These are phyloP conservation scores for Pogoniulus pusillus DNA, from an alignment of 2,797 vertebrate species.

Conservation along the genomic window DNA sequence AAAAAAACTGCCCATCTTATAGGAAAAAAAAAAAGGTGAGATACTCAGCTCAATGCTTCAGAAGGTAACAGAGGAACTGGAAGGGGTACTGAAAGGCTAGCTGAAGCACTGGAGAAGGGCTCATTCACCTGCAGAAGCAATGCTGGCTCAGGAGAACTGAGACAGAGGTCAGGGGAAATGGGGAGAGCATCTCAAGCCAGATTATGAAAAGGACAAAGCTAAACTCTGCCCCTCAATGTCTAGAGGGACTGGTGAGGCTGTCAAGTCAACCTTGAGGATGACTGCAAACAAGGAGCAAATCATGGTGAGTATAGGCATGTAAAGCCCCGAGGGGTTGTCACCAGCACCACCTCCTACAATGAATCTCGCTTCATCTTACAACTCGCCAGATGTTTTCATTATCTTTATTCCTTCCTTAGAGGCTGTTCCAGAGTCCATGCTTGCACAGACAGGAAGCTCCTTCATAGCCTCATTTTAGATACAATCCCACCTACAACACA, in stretches of 20 bases:
- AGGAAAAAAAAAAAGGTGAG: neutral
- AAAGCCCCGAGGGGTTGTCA: neutral
- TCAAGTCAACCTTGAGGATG: neutral
- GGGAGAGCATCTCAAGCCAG: neutral
- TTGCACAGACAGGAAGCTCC: neutral
- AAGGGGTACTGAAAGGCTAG: neutral
- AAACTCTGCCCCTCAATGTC: neutral
- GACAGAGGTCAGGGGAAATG: neutral
- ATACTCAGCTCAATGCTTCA: neutral
- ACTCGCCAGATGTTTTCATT: neutral
- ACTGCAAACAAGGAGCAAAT: neutral
- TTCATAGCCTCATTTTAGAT: neutral
- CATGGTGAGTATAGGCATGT: neutral
- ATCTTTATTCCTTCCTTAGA: neutral
- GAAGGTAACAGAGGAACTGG: neutral
- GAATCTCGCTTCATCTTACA: neutral
- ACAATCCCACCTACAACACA: neutral
- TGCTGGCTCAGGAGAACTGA: neutral
- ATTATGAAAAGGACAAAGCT: neutral
- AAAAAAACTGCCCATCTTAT: neutral
- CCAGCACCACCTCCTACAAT: neutral
- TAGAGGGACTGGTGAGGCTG: neutral
- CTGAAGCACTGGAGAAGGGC: neutral
- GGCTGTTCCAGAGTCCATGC: neutral
- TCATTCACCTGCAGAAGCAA: accelerated